These are phyloP conservation scores for Chauna torquata DNA, from an alignment of 2,113 vertebrate genomes.

Conservation along the genomic window DNA sequence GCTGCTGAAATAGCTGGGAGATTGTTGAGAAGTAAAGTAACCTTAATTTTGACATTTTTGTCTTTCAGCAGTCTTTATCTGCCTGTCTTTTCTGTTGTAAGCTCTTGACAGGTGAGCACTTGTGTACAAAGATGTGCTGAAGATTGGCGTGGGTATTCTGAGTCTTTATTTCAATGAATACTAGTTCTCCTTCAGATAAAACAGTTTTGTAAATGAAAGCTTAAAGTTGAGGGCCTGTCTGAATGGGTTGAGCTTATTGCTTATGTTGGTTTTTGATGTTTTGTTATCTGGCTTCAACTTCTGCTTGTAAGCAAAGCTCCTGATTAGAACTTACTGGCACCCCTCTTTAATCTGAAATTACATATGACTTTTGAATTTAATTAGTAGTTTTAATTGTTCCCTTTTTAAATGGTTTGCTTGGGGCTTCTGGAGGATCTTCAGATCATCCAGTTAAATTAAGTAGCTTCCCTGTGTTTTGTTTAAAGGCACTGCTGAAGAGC, in stretches of 20 bases:
- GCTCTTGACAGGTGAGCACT: not conserved
- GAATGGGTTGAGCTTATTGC: not conserved
- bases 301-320: not conserved
- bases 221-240: not conserved
- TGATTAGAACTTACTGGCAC: not conserved
- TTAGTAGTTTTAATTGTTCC: not conserved
- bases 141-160: not conserved
- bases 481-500: not conserved
- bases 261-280: conserved; percentile 1
- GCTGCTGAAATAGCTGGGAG: not conserved
- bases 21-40: not conserved
- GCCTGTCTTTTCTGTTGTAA: not conserved
- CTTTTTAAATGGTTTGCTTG: not conserved
- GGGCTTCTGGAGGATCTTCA: not conserved
- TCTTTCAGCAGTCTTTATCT: not conserved
- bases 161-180: not conserved
- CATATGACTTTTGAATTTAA: not conserved
- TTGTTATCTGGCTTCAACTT: not conserved
- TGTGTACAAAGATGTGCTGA: not conserved
- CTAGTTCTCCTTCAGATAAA: not conserved
- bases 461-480: not conserved
- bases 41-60: not conserved
- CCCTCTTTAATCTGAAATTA: not conserved
- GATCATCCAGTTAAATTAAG: not conserved
- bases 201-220: not conserved